Conservation (phyloP, 2,888 invertebrate genomes). For the Drosophila antonietae region DNA sequence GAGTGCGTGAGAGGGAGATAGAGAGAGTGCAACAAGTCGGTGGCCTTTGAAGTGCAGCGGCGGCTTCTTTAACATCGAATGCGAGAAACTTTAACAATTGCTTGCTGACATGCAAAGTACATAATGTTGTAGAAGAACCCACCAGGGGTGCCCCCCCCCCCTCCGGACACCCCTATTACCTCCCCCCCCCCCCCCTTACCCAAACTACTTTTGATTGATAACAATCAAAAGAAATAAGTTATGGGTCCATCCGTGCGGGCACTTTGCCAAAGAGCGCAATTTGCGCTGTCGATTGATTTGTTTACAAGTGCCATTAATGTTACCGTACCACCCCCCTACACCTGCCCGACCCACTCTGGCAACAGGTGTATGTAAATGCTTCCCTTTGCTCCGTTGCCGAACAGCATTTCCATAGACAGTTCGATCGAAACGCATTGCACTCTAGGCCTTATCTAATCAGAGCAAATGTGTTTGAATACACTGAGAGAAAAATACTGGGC, state of each 20-base stretch:
- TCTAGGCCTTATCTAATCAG: conserved; percentile 55
- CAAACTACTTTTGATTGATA: conserved; percentile 58
- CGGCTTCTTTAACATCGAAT: conserved; percentile 53
- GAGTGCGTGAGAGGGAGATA: not conserved
- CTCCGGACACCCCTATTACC: too few species aligned
- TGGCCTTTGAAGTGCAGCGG: conserved; percentile 55
- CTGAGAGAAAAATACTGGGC: not conserved
- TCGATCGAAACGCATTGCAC: conserved; percentile 38
- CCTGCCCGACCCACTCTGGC: not conserved
- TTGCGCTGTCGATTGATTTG: conserved; percentile 74
- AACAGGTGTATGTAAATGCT: conserved; percentile 69
- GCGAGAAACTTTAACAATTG: conserved; percentile 65
- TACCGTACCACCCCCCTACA: not conserved
- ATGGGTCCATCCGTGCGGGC: conserved; percentile 33
- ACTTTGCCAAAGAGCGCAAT: conserved; percentile 58
- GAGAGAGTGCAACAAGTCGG: conserved; percentile 51
- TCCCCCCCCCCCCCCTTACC: too few species aligned
- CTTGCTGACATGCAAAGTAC: conserved; percentile 83
- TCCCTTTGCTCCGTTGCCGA: conserved; percentile 26
- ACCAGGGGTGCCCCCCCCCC: not conserved
- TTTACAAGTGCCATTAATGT: conserved; percentile 77
- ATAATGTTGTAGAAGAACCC: conserved; percentile 61
- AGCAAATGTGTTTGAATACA: conserved; percentile 26
- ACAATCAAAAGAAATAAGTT: conserved; percentile 44
- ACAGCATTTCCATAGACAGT: conserved; percentile 45